Evolutionary conservation across 1,140 invertebrate species (phyloP).

Genomic region (Drosophila lowei): DNA sequence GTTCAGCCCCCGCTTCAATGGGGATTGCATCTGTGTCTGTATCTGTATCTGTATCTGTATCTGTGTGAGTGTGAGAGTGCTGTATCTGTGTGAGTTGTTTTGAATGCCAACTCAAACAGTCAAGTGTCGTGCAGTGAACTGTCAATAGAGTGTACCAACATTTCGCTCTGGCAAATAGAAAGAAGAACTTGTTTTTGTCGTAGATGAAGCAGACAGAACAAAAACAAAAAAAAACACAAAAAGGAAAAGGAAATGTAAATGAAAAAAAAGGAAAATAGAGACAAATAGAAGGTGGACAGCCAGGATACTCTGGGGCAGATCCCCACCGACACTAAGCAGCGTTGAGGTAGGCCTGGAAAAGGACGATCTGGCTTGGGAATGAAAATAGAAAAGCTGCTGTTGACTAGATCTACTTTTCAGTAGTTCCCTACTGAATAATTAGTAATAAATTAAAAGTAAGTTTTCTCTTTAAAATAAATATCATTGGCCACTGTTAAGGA

Average conservation of each 20-base stretch:
- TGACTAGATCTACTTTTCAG: too few species aligned
- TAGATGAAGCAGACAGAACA: slow-evolving; percentile 66
- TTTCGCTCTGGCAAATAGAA: slow-evolving; percentile 57
- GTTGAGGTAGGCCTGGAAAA: too few species aligned
- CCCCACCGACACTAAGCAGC: too few species aligned
- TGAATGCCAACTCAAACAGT: slow-evolving; percentile 81
- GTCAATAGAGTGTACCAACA: slow-evolving; percentile 79
- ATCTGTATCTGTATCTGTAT: slow-evolving; percentile 15
- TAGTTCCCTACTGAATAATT: too few species aligned
- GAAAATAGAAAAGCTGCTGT: too few species aligned
- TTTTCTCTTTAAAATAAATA: too few species aligned
- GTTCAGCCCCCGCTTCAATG: slow-evolving; percentile 14
- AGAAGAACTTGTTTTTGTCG: slow-evolving; percentile 29
- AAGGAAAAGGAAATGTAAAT: slow-evolving; percentile 41
- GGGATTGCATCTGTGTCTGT: slow-evolving; percentile 32
- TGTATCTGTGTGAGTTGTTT: slow-evolving; percentile 54
- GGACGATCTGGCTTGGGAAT: too few species aligned
- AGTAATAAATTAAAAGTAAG: too few species aligned
- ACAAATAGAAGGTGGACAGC: too few species aligned
- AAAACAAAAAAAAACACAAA: slow-evolving; percentile 57
- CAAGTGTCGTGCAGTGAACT: slow-evolving; percentile 81
- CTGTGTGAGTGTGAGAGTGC: slow-evolving; percentile 17
- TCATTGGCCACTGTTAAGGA: too few species aligned
- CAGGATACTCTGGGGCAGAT: neutral
- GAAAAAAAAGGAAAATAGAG: slow-evolving; percentile 2